These are phyloP conservation scores for Corydoras maculifer DNA, from an alignment of 2,113 vertebrate genomes.

Conservation along the genomic window DNA sequence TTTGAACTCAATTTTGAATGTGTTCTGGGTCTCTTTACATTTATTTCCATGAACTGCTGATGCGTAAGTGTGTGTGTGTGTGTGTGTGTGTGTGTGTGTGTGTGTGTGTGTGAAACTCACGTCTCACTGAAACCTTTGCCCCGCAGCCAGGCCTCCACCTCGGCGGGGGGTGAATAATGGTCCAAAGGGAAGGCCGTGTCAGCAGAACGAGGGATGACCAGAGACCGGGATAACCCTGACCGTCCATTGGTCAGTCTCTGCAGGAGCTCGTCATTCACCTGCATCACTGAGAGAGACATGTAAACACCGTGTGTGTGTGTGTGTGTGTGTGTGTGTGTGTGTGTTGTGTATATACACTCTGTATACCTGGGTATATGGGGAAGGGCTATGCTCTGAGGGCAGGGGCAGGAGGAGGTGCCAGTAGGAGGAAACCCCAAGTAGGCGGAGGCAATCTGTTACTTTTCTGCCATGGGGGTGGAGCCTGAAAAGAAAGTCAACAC, in stretches of 20 bases:
- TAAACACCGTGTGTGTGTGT: background rate
- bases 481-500: slow-evolving; percentile 39
- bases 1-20: no score
- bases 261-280: slow-evolving; percentile 73
- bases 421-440: slow-evolving; percentile 25
- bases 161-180: slow-evolving; percentile 63
- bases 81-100: no score
- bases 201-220: slow-evolving; percentile 64
- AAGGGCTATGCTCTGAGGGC: slow-evolving; percentile 46
- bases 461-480: slow-evolving; percentile 40
- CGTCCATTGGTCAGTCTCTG: slow-evolving; percentile 67
- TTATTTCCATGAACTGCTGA: no score
- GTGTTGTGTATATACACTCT: background rate
- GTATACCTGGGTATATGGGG: slow-evolving; percentile 56
- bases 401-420: slow-evolving; percentile 11
- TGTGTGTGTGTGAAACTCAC: slow-evolving; percentile 55
- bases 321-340: slow-evolving; percentile 32
- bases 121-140: slow-evolving; percentile 75
- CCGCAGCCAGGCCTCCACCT: slow-evolving; percentile 74
- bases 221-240: slow-evolving; percentile 52
- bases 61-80: no score
- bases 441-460: slow-evolving; percentile 41
- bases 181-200: slow-evolving; percentile 62
- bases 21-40: no score
- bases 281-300: slow-evolving; percentile 50